phyloP scores from a whole-genome alignment of 2,113 vertebrate species.

The Urocolius indicus region DNA sequence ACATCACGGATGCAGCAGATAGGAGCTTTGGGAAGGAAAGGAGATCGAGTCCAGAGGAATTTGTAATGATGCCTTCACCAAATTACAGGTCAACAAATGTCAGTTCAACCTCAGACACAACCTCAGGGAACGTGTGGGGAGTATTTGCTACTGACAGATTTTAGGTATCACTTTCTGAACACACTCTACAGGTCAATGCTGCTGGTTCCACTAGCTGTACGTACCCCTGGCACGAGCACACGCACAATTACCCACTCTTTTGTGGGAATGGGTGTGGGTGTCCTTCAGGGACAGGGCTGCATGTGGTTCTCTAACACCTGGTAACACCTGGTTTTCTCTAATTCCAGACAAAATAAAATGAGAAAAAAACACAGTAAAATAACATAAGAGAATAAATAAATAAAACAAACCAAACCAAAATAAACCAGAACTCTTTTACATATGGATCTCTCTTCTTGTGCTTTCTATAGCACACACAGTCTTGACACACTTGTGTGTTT shows the following conservation, averaged over 20 bases:
- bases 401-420: background rate
- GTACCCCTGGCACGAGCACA: accelerated
- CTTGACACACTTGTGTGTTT: accelerated
- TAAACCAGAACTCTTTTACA: background rate
- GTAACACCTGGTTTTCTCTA: background rate
- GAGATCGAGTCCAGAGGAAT: accelerated
- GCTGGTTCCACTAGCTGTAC: background rate
- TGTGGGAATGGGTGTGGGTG: background rate
- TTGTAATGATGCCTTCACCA: background rate
- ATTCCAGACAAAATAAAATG: background rate
- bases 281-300: background rate
- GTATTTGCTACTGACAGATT: background rate
- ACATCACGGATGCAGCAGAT: accelerated
- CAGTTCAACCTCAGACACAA: background rate
- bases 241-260: background rate
- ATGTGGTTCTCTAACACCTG: background rate
- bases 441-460: background rate
- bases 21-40: background rate
- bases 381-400: no score
- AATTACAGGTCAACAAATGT: background rate
- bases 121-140: background rate
- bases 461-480: accelerated
- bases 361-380: background rate
- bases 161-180: no score
- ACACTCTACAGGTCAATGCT: background rate